Base-by-base conservation (phyloP, 2,113 vertebrate genomes). In the Tupaia tana region DNA sequence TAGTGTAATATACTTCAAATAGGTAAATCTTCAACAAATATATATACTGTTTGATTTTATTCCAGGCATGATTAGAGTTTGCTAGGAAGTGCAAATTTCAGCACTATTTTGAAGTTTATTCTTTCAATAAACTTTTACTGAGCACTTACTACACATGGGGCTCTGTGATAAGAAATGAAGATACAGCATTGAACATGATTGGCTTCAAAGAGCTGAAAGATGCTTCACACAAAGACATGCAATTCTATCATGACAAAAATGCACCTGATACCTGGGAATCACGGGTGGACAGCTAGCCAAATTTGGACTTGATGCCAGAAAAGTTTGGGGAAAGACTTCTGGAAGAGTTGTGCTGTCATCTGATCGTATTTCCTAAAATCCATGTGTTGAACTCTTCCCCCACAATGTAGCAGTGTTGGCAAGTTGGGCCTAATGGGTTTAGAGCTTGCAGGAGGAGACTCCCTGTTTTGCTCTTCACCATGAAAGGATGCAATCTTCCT, bases 261-360 rank as follows among this genome's bases (percentile, higher is more conserved):
- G 0, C 20, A 8, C 7, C 3, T 9, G 15, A 52, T 4, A 9
- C 9, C 16, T 4, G 7, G 10, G 70, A 92, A 66, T 2, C 19
- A 82, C 54, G 8, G 6, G 66, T 3, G 7, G 52, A 34, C 2
- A 66, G 3, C 2, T 34, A 34, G 11, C 2, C 12, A n/a, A 70
- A 7, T 81, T 64, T 64, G 6, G 4, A 43, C 1, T 66, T 4
- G 13, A 15, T 25, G 29, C 2, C 1, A 22, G 2, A 3, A 20
- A 14, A 87, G 15, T 4, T 15, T 15, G n/a, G 3, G 15, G 29
- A 27, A 12, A 14, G 5, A 3, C 70, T 79, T 1, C 58, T 25
- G 7, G 4, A 70, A 29, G 3, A 0, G 1, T 8, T 78, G 14
- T 31, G 18, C 27, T 67, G 0, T 29, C 27, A 1, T 59, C 22